These are phyloP conservation scores for Hystrix cristata DNA, from an alignment of 2,113 vertebrate genomes.

Conservation along the genomic window DNA sequence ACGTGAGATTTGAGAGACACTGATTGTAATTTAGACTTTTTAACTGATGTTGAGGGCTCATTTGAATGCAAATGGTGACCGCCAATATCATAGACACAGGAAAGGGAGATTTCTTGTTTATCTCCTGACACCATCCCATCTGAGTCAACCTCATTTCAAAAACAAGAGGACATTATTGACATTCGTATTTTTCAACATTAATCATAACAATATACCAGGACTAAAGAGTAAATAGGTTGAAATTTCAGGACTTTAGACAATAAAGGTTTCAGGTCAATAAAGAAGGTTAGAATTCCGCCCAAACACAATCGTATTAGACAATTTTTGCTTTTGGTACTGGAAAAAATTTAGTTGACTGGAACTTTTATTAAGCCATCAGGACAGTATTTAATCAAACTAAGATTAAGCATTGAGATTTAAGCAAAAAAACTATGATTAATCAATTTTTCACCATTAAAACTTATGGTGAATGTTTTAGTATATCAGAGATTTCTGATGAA, in stretches of 20 bases:
- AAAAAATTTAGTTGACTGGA: neutral
- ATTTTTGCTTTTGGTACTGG: neutral
- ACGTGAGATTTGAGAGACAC: neutral
- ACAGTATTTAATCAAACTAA: slow-evolving; percentile 46
- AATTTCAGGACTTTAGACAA: neutral
- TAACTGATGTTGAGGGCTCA: neutral
- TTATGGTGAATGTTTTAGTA: slow-evolving; percentile 32
- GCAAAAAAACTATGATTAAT: slow-evolving; percentile 54
- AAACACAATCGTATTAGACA: neutral
- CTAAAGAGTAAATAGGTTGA: neutral
- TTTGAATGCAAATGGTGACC: neutral
- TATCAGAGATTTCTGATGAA: slow-evolving; percentile 34
- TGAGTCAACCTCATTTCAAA: neutral
- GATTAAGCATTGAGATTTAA: slow-evolving; percentile 34
- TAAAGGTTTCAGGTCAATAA: neutral
- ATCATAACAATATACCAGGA: neutral
- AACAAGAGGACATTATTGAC: neutral
- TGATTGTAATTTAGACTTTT: neutral
- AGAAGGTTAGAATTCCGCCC: neutral
- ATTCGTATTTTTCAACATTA: neutral
- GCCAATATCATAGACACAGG: neutral
- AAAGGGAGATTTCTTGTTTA: neutral
- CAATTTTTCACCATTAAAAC: neutral
- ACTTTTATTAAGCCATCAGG: slow-evolving; percentile 36
- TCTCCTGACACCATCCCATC: neutral